These are phyloP conservation scores for Myopa tessellatipennis DNA, from an alignment of 2,888 invertebrate species.

Conservation along the genomic window DNA sequence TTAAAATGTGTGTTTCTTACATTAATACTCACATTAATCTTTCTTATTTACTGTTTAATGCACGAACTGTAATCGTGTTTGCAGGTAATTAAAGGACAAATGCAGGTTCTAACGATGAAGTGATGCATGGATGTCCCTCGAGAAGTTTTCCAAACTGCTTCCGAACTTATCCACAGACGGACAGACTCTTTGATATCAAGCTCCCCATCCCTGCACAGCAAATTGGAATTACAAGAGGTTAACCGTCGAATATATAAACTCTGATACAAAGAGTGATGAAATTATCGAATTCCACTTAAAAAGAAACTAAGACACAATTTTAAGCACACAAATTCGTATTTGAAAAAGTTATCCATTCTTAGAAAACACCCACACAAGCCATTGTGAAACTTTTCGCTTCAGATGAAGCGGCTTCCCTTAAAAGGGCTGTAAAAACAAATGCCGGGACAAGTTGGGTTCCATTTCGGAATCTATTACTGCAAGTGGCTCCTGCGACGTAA, in stretches of 20 bases:
- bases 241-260: too few species aligned
- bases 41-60: neutral
- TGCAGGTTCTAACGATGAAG: neutral
- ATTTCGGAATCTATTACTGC: too few species aligned
- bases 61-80: neutral
- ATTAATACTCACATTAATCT: slow-evolving; percentile 3
- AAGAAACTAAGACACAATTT: too few species aligned
- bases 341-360: too few species aligned
- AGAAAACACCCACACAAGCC: too few species aligned
- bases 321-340: too few species aligned
- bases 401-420: slow-evolving; percentile 4
- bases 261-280: too few species aligned
- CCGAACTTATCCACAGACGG: too few species aligned
- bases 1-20: slow-evolving; percentile 30
- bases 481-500: neutral
- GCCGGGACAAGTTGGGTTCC: neutral
- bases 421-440: neutral
- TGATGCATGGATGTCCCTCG: slow-evolving; percentile 21
- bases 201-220: too few species aligned
- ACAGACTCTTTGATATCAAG: too few species aligned
- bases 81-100: neutral
- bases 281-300: too few species aligned
- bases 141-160: neutral
- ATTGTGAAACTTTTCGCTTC: neutral
- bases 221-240: too few species aligned